A percentile compares a stretch with the other conserved stretches of the same genome.
phyloP scores from a whole-genome alignment of 2,113 vertebrate species.

The Arizona elegans region DNA sequence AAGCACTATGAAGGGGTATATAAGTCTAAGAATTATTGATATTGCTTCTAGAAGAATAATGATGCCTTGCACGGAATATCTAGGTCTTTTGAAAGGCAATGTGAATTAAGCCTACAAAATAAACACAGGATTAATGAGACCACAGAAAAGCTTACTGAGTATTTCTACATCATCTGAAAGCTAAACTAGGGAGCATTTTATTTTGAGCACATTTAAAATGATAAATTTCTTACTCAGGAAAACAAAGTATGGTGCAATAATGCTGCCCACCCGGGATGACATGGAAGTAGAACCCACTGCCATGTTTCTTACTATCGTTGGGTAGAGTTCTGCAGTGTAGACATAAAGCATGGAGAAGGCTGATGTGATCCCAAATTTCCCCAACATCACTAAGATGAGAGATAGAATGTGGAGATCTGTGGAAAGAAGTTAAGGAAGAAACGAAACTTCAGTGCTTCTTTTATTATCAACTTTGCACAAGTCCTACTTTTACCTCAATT shows the following conservation, averaged over 20 bases:
- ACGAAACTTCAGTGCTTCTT: neutral
- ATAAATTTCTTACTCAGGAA: conserved; percentile 76
- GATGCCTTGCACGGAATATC: neutral
- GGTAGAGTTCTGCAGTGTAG: conserved; percentile 83
- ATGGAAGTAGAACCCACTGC: conserved; percentile 83
- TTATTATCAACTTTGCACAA: neutral
- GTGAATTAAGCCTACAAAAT: neutral
- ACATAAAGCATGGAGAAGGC: conserved; percentile 85
- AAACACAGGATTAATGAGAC: neutral
- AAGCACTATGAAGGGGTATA: too few species aligned
- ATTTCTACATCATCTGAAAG: neutral
- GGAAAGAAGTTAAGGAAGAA: neutral
- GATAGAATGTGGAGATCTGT: conserved; percentile 70
- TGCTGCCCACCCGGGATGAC: conserved; percentile 81
- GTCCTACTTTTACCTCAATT: neutral
- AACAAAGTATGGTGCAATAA: conserved; percentile 84
- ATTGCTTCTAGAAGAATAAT: neutral
- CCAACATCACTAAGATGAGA: conserved; percentile 81
- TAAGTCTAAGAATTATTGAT: too few species aligned
- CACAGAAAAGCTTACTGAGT: neutral
- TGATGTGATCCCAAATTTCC: conserved; percentile 84
- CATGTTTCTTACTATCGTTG: conserved; percentile 84
- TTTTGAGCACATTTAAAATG: neutral
- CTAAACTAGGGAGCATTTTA: neutral
- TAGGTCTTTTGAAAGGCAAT: neutral